A percentile compares a stretch with the other conserved stretches of the same genome.
Evolutionary conservation across 1,140 invertebrate species (phyloP).

Genomic region (Drosophila arawakana): DNA sequence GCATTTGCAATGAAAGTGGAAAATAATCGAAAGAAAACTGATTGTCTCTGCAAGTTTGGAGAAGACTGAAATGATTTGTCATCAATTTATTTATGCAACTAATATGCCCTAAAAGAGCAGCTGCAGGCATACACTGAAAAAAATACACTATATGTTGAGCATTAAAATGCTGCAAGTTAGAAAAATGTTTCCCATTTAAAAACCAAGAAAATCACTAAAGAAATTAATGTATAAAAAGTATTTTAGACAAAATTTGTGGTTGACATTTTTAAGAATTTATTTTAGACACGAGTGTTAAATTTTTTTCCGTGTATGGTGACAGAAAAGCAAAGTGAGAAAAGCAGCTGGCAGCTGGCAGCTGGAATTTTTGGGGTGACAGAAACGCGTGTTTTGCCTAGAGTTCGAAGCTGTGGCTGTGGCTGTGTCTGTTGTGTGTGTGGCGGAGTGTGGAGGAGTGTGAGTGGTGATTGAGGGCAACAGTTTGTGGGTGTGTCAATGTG

Average conservation of each 20-base stretch:
- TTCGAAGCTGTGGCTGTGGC: neutral
- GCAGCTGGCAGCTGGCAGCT: conserved; percentile 21
- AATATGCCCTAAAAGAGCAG: neutral
- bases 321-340: neutral
- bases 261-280: no score
- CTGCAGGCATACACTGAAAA: neutral
- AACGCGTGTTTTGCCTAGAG: neutral
- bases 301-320: no score
- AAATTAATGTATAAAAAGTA: no score
- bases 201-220: no score
- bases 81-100: neutral
- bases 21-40: no score
- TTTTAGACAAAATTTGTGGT: no score
- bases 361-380: conserved; percentile 6
- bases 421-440: neutral
- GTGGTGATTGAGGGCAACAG: neutral
- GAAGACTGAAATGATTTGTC: neutral
- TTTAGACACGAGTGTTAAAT: no score
- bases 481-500: conserved; percentile 23
- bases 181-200: no score
- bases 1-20: no score
- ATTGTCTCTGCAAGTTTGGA: no score
- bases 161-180: no score
- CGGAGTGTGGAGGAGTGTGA: neutral
- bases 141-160: neutral